phyloP scores from a whole-genome alignment of 2,797 vertebrate species.

The Bufotes viridis region DNA sequence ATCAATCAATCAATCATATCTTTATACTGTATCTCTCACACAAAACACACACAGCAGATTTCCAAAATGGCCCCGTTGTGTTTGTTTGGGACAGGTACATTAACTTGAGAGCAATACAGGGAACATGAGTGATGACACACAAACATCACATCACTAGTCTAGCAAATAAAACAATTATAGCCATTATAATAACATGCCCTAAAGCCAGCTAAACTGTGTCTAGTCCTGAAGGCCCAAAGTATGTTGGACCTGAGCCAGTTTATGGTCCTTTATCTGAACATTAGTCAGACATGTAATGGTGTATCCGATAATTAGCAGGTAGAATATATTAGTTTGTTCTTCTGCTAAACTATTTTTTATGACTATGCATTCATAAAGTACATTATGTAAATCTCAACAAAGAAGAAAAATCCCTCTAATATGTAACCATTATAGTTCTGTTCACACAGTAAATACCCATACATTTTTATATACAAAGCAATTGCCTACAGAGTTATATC shows the following conservation, averaged over 20 bases:
- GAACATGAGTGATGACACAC: no score
- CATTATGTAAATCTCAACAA: neutral
- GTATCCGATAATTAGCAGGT: neutral
- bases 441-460: neutral
- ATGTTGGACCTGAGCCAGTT: neutral
- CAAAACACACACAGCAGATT: no score
- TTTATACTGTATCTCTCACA: no score
- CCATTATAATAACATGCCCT: neutral
- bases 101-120: no score
- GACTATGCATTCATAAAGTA: neutral
- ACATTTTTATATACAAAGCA: neutral
- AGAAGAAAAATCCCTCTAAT: neutral
- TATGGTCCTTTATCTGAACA: neutral
- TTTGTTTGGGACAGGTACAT: no score
- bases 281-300: neutral
- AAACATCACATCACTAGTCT: no score
- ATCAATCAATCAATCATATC: no score
- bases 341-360: neutral
- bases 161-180: neutral
- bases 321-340: neutral
- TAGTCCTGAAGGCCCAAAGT: neutral
- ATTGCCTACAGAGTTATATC: slow-evolving; percentile 7
- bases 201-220: neutral
- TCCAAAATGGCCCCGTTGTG: no score
- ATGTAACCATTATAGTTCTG: neutral